phyloP scores from a whole-genome alignment of 1,140 invertebrate genomes.

The Aphidius gifuensis region DNA sequence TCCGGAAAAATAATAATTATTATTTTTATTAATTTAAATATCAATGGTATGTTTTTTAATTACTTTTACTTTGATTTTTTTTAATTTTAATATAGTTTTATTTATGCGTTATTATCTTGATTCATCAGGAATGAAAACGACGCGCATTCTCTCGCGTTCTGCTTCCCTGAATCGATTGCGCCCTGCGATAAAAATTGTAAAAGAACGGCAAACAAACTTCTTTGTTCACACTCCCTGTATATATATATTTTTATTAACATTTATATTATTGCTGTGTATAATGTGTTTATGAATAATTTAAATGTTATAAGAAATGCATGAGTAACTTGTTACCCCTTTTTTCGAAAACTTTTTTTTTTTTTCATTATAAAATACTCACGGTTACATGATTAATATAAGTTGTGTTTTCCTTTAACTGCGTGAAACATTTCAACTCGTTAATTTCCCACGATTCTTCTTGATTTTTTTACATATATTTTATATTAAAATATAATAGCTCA shows the following conservation, averaged over 20 bases:
- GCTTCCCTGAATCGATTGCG: conserved; percentile 29
- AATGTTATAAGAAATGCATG: not conserved
- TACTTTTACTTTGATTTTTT: not conserved
- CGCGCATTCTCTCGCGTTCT: conserved; percentile 19
- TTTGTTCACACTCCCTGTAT: conserved; percentile 14
- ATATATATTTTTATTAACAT: not conserved
- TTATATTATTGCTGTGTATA: not conserved
- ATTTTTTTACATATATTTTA: too few relatives aligned
- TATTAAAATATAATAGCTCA: too few relatives aligned
- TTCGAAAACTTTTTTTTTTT: not conserved
- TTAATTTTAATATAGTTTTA: not conserved
- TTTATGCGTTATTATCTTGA: conserved; percentile 14
- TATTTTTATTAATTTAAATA: too few relatives aligned
- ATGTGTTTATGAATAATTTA: too few relatives aligned
- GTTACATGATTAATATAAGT: too few relatives aligned
- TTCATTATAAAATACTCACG: not conserved
- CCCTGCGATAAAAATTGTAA: conserved; percentile 20
- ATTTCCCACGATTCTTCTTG: conserved; percentile 4
- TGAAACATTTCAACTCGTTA: not conserved
- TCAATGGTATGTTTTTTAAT: too few relatives aligned
- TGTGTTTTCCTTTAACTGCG: too few relatives aligned
- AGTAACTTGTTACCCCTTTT: not conserved
- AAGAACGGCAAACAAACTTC: conserved; percentile 22
- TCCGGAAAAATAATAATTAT: too few relatives aligned
- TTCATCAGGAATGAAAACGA: conserved; percentile 15